Base-by-base conservation (phyloP, 1,140 invertebrate species). In the Drosophila nigromelanica region DNA sequence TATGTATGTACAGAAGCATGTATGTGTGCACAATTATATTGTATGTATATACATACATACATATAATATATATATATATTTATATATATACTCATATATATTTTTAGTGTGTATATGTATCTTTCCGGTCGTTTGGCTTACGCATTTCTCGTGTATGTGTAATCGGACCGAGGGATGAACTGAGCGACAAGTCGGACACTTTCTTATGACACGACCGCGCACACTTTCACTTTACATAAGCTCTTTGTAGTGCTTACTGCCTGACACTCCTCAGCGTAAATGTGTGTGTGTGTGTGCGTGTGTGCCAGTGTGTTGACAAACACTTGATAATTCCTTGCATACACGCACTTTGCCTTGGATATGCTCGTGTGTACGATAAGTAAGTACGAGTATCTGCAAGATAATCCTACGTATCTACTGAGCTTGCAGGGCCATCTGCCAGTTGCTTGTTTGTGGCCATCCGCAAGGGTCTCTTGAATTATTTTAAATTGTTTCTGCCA, bases 151-250 rank as follows among this genome's bases (percentile, higher is more conserved):
- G 75, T 79, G 63, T 83, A 68, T 76, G 52, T 63, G 63, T 64
- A 60, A 60, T 6, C 42, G 61, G 63, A 47, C 40, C 40, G 40
- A 24, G 35, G n/a, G 50, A 48, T 35, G 43, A 39, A 3, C 14
- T 42, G 68, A 35, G 42, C 27, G 43, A 35, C 54, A 58, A 71
- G 63, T 52, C 68, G 66, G 79, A 76, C 72, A 72, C 69, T 73
- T 83, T 76, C 79, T 89, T 83, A 89, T 87, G 69, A 87, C 82
- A 83, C 83, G 83, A 77, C 76, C 76, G 72, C 76, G 79, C 79
- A 77, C 79, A 87, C 83, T 82, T 89, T 87, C 83, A 79, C 83
- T 87, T 87, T 89, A 89, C 83, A 83, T 87, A 87, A 89, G 83
- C 59, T 51, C 73, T 82, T 82, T 83, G 76, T 77, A 77, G 79